Base-by-base conservation (phyloP, 2,888 invertebrate genomes). In the Drosophila peninsularis region DNA sequence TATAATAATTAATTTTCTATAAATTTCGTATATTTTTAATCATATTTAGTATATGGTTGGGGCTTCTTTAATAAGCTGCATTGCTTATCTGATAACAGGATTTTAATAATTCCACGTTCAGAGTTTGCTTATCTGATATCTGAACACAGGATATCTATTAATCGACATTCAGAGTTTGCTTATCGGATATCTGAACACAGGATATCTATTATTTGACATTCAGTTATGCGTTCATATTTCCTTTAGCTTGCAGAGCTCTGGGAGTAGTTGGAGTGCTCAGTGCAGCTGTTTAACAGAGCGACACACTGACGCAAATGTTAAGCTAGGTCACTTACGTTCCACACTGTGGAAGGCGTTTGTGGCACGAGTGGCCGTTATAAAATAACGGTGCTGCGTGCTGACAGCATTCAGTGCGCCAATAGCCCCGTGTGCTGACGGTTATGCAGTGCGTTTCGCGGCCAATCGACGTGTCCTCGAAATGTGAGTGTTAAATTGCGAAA, bases 251-350 rank as follows among this genome's bases (percentile, higher is more conserved):
- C n/a, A 30, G 39, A 54, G 39, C 34, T 24, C 10, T 9, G 19
- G 11, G 14, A 6, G 6, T 6, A 11, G 13, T 2, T 11, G 0
- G 44, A 37, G 34, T 60, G 42, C 17, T 11, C 50, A 44, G 54
- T 44, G 63, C 63, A 57, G 45, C 11, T 17, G 55, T 11, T 75
- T 75, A 75, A 75, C 75, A 75, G 75, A 47, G 64, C 80, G 70
- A 75, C 70, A 79, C 60, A 66, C 60, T 75, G 71, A 47, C 71
- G 60, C 68, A 68, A 24, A 74, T 76, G 85, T 85, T 82, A 86
- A 63, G 88, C 80, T 77, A 85, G 85, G 85, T 85, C 90, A 89
- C 82, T 88, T 85, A 85, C 65, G 80, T 80, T 85, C 90, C 90
- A 89, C 85, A 49, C 49, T 49, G 65, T 75, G 74, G 74, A 56